Evolutionary conservation across 1,140 invertebrate genomes (phyloP).

Genomic region (Drosophila funebris): DNA sequence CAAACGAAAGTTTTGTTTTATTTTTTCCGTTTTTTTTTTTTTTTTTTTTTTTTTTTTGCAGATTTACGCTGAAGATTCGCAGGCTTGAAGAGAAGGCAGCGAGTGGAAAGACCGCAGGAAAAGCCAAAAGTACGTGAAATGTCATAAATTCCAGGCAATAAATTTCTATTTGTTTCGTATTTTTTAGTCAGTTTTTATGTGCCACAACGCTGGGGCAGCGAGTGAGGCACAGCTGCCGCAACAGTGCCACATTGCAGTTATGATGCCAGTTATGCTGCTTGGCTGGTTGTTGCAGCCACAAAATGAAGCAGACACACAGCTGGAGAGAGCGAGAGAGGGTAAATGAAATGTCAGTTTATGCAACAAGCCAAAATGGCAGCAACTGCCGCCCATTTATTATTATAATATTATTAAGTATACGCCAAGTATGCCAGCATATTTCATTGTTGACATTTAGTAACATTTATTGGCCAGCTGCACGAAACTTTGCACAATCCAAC

Average conservation of each 20-base stretch:
- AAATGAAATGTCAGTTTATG: conserved; percentile 49
- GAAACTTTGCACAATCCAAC: conserved; percentile 1
- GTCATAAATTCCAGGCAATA: conserved; percentile 82
- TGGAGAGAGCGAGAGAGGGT: neutral
- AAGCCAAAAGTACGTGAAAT: conserved; percentile 22
- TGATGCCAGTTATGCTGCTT: conserved; percentile 23
- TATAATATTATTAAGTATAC: conserved; percentile 59
- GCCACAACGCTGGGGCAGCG: neutral
- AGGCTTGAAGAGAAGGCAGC: neutral
- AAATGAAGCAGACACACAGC: neutral
- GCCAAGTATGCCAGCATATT: conserved; percentile 34
- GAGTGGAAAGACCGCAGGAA: neutral
- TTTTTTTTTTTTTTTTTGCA: too few species aligned
- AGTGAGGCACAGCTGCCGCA: neutral
- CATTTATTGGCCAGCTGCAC: conserved; percentile 47
- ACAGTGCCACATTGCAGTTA: conserved; percentile 5
- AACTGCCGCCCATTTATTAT: conserved; percentile 36
- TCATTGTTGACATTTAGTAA: conserved; percentile 49
- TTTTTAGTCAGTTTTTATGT: conserved; percentile 60
- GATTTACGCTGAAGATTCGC: neutral
- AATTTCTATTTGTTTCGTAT: conserved; percentile 77
- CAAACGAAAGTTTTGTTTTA: conserved; percentile 14
- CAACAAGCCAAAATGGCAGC: conserved; percentile 18
- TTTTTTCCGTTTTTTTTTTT: too few species aligned
- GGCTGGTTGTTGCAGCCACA: neutral